Base-by-base conservation (phyloP, 1,140 invertebrate genomes). In the Helicoverpa zea region DNA sequence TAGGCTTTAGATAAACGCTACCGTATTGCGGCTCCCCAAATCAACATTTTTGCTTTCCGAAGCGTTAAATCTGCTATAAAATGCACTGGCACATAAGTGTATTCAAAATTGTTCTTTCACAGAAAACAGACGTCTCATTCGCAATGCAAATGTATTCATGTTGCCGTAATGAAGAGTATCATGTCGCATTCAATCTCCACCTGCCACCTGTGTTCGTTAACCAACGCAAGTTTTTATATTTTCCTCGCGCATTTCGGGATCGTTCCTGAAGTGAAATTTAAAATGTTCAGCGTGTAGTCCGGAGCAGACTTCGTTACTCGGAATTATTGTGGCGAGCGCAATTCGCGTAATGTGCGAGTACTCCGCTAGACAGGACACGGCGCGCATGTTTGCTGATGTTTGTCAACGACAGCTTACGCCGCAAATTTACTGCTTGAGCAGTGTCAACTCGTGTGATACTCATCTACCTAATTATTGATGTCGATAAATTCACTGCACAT, bases 1-100 rank as follows among this genome's bases (percentile, higher is more conserved):
- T 90, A 86, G 86, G 86, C 90, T 90, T 89, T 84, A 90, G 89
- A 90, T 92, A 91, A 90, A 91, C 84, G 73, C 73, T 80, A 85
- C 88, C 88, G 84, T 88, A 88, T 87, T 88, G 84, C 86, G 81
- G 79, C 61, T 82, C 70, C 66, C 70, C 76, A 30, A 76, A 56
- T 72, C 66, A 47, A n/a, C 9, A 30, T 84, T 80, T 82, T 84
- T 79, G 11, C 51, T 11, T 35, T n/a, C 66, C 73, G 16, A 76
- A 54, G 54, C 64, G 35, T 35, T 29, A 59, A 76, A 29, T 63
- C 43, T 47, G n/a, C 14, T 43, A 47, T 58, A 18, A 79, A 79
- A 70, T 70, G 66, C 52, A 59, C 10, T 18, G 66, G 29, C 49
- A 70, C 58, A 47, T 59, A 29, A 70, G 52, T 56, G 18, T 58